Conservation (phyloP, 2,888 invertebrate species). For the Macrosiphum euphorbiae region DNA sequence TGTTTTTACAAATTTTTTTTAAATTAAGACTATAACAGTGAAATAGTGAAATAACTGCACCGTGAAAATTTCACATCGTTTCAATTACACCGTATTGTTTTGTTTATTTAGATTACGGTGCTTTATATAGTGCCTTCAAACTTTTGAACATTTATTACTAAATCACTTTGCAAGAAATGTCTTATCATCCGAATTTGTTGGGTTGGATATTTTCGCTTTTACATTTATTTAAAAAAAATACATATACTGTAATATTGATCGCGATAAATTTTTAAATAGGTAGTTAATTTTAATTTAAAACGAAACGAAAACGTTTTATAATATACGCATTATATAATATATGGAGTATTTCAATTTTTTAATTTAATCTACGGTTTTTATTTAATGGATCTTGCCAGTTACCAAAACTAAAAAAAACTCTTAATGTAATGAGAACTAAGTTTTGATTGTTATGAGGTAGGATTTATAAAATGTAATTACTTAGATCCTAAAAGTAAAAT, state of each 20-base stretch:
- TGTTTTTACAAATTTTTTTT: neutral
- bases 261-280: neutral
- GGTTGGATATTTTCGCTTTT: neutral
- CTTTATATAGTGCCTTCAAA: neutral
- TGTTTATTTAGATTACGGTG: neutral
- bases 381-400: slow-evolving; percentile 17
- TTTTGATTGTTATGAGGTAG: slow-evolving; percentile 2
- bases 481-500: neutral
- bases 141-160: neutral
- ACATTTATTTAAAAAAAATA: neutral
- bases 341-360: neutral
- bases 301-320: neutral
- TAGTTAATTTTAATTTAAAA: neutral
- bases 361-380: slow-evolving; percentile 13
- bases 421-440: neutral
- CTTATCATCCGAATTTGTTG: neutral
- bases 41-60: neutral
- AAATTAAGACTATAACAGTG: neutral
- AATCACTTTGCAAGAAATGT: neutral
- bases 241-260: neutral
- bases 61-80: neutral
- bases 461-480: slow-evolving; percentile 29
- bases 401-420: neutral
- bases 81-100: neutral
- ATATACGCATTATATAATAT: neutral